Evolutionary conservation across 2,797 vertebrate genomes (phyloP), one percentile per base, ranked within the genome.

Genomic region (Phoeniculus purpureus): DNA sequence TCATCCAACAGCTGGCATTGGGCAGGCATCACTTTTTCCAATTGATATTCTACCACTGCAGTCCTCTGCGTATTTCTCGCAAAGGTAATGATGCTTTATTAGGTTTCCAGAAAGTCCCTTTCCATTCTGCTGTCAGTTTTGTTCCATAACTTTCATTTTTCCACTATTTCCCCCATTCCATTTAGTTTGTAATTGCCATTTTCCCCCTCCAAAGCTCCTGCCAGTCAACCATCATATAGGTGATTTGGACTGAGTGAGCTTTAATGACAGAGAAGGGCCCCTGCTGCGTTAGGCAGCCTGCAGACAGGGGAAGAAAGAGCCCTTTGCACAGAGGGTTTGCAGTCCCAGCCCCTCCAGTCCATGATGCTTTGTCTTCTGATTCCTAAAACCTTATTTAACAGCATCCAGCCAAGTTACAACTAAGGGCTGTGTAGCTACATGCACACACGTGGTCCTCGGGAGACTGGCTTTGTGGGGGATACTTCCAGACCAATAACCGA

Each of bases 71-170:
- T 64, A 70, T 50, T 66, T 73, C 48, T 74, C 78, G 40, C 67
- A 71, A 78, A 95, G 58, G 84, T 93, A 95, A 96, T 60, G 68
- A 90, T 79, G 76, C 66, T 89, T 89, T 94, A 89, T 95, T 89
- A 89, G 27, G 19, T 67, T 94, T 90, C 79, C 76, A 93, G 76
- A 87, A 81, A 87, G 79, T 83, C 87, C 50, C 59, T 81, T 95
- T 94, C 74, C 89, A 91, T 85, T 94, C 70, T 76, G 80, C 43
- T 66, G 87, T 89, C 89, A 87, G 64, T 87, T 90, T 84, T 92
- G 75, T 73, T 89, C 79, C 66, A 61, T 70, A 78, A 81, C 86
- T 85, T 92, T 45, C 37, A 87, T 89, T 93, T 92, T 94, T 64
- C 81, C 81, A 75, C 93, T 90, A 93, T 94, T 95, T 90, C 23